Evolutionary conservation across 2,888 invertebrate species (phyloP), one percentile per base, ranked within the genome.

Genomic region (Ethmia dodecea): DNA sequence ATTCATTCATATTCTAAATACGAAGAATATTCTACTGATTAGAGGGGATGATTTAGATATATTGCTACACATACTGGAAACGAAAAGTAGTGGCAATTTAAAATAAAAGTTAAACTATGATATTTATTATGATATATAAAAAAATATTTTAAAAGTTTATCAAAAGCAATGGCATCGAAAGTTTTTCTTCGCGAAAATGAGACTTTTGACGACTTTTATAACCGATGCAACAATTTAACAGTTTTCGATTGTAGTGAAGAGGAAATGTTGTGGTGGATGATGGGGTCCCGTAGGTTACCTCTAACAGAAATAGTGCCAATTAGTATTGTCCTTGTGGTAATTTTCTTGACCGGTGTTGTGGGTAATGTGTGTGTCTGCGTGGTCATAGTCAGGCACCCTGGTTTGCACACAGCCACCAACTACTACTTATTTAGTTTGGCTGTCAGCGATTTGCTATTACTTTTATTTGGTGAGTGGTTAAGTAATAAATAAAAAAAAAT

Each of bases 381-480:
- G 13, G 96, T 97, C 12, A 96, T 97, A 42, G 88, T 92, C 8
- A 89, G 89, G 40, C 94, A 95, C 58, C 88, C 91, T 0, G 89
- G 92, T 10, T 89, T 97, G 89, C 96, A 95, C 60, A 95, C 95
- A 1, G 93, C 96, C 0, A 97, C 97, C 0, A 96, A 97, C 71
- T 97, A 94, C 71, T 97, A 97, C 66, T 87, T 97, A 33, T 94
- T 96, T 78, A 96, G 93, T 72, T 83, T 96, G 71, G 95, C 97
- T 31, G 89, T 96, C 13, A 96, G 96, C 31, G 97, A 97, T 78
- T 81, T 97, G 27, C 89, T 93, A 35, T 88, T 96, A 46, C 87
- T 97, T 12, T 69, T 94, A 28, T 90, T 96, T 55, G 97, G 96
- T 93, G 74, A 91, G 93, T 62, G n/a, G 2, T 6, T 22, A 18